Percentiles rank a stretch among this genome's conserved stretches.
These are phyloP conservation scores for Calephelis perditalis DNA, from an alignment of 2,888 invertebrate species.

Conservation along the genomic window DNA sequence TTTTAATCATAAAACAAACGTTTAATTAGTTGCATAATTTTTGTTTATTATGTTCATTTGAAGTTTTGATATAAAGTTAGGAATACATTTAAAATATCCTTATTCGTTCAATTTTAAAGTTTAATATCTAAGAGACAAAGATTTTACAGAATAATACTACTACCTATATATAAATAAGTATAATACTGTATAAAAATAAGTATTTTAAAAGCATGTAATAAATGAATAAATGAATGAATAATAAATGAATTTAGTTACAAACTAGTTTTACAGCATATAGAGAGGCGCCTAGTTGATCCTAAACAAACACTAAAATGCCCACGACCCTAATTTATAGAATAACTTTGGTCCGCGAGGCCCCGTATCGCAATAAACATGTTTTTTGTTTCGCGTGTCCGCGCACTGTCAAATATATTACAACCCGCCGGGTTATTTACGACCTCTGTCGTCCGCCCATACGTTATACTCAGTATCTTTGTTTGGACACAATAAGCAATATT, in stretches of 20 bases:
- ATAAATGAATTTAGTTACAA: constrained; percentile 33
- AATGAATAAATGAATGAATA: too few relatives aligned
- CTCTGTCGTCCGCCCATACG: constrained; percentile 76
- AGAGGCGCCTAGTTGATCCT: constrained; percentile 37
- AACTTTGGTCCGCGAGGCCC: constrained; percentile 44
- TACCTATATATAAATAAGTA: too few relatives aligned
- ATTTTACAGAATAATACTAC: too few relatives aligned
- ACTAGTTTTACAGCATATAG: constrained; percentile 28
- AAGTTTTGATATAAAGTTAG: too few relatives aligned
- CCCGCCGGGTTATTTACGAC: constrained; percentile 76
- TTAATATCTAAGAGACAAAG: too few relatives aligned
- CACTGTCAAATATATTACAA: constrained; percentile 78
- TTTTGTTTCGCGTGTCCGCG: constrained; percentile 78
- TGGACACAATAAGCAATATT: constrained; percentile 79
- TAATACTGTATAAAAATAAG: too few relatives aligned
- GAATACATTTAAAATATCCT: too few relatives aligned
- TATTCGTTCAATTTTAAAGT: too few relatives aligned
- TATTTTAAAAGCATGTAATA: constrained; percentile 33
- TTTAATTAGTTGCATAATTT: too few relatives aligned
- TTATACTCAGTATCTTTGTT: constrained; percentile 79
- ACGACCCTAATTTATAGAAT: constrained; percentile 60
- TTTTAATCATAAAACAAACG: too few relatives aligned
- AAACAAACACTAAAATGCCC: constrained; percentile 57
- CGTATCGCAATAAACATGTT: constrained; percentile 75
- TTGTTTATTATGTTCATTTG: too few relatives aligned